Percentiles rank a stretch among this genome's conserved stretches.
phyloP scores from a whole-genome alignment of 2,797 vertebrate genomes.

The Coregonus ussuriensis region DNA sequence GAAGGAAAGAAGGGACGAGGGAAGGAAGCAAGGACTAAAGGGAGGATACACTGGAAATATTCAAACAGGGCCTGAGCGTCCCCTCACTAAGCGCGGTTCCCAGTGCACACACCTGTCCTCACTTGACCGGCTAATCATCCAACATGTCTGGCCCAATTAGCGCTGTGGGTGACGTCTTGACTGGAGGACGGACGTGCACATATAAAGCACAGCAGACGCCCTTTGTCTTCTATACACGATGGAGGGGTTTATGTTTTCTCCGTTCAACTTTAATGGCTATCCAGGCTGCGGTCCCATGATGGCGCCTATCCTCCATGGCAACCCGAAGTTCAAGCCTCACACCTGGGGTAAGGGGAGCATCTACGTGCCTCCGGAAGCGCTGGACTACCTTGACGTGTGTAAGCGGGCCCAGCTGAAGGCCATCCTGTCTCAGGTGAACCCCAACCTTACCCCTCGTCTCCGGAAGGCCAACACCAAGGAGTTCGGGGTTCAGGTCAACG shows the following conservation, averaged over 20 bases:
- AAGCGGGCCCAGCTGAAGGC: slow-evolving; percentile 78
- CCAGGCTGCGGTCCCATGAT: slow-evolving; percentile 54
- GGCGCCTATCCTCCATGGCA: slow-evolving; percentile 36
- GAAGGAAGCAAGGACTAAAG: neutral
- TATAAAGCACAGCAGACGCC: slow-evolving; percentile 45
- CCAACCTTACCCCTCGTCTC: slow-evolving; percentile 58
- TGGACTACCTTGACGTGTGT: slow-evolving; percentile 81
- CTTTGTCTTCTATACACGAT: slow-evolving; percentile 68
- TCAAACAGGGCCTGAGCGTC: neutral
- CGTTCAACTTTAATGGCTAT: slow-evolving; percentile 60
- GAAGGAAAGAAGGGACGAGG: neutral
- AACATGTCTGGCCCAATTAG: neutral
- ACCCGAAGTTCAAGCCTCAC: slow-evolving; percentile 53
- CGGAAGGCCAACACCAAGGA: slow-evolving; percentile 78
- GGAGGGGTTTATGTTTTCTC: slow-evolving; percentile 77
- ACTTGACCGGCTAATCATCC: slow-evolving; percentile 60
- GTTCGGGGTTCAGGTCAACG: slow-evolving; percentile 89
- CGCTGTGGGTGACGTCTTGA: too few relatives aligned
- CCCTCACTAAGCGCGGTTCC: too few relatives aligned
- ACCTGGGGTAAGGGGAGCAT: slow-evolving; percentile 75
- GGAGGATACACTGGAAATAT: too few relatives aligned
- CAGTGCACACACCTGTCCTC: slow-evolving; percentile 42
- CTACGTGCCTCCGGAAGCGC: slow-evolving; percentile 64
- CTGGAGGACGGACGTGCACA: neutral
- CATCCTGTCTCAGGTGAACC: slow-evolving; percentile 81